Evolutionary conservation across 2,888 invertebrate genomes (phyloP), one percentile per base, ranked within the genome.

Genomic region (Chymomyza fuscimana): DNA sequence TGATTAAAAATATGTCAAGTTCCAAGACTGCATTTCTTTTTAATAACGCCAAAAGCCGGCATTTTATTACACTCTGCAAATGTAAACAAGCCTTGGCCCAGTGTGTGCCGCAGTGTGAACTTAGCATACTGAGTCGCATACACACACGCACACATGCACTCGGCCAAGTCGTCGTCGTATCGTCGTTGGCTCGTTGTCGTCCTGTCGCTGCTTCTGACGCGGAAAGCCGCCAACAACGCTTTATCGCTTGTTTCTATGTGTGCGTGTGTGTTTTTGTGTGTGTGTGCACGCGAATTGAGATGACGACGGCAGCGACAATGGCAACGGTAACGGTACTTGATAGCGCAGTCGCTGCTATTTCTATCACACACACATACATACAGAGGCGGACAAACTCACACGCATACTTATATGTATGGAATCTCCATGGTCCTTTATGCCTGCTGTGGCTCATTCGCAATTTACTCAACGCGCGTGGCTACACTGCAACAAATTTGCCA

Each of bases 271-370:
- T 62, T 60, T 69, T 29, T 62, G 69, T 77, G 63, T 74, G 70
- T 64, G 67, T 67, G 69, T 69, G 67, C 66, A 75, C 82, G 82
- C 87, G 81, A 87, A 82, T 86, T 77, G 79, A 87, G 87, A 85
- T 86, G 83, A 84, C 83, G 87, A 82, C 77, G 76, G 76, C 79
- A 77, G 67, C 67, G 70, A 66, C 74, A 74, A 66, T 72, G 70
- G 70, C 69, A 56, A 62, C 59, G 19, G 50, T 54, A 40, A 65
- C 72, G 60, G 66, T 75, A 58, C 71, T 74, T 74, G 69, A 12
- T 40, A 52, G 60, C 68, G 65, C 54, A 58, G 60, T 52, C 22
- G 63, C 32, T 62, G 58, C 59, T 71, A 71, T 60, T 73, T 19
- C 54, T n/a, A 54, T 54, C 40, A 12, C 40, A 46, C 32, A 32